Base-by-base conservation (phyloP, 1,140 invertebrate species). In the Trissolcus basalis region DNA sequence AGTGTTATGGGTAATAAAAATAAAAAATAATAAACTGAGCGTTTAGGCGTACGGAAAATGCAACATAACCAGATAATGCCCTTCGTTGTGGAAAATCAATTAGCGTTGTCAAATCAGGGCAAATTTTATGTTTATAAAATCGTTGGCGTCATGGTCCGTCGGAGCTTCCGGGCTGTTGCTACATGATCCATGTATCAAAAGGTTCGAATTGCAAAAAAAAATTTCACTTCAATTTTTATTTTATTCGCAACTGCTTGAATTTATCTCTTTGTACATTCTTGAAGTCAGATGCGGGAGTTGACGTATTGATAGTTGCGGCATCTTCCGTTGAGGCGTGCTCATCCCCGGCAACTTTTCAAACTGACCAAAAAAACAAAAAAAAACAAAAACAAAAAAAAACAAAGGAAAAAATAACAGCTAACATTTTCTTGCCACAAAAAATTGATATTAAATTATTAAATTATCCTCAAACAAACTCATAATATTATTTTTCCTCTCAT, bases 181-280 rank as follows among this genome's bases (percentile, higher is more conserved):
- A 50, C 49, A 61, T 44, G 49, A 45, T 61, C 19, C 19, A 6
- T 39, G 36, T 39, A 11, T 39, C 2, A 11, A 39, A 39, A 36
- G 44, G 51, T 33, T 53, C 51, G 39, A 61, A 51, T 27, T 27
- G 19, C 19, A 27, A 27, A 27, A 27, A 27, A 27, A 27, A 27
- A 27, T 1, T 6, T 61, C 59, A 61, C 59, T 53, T 51, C 19
- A 43, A 43, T 50, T 61, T 41, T 47, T 27, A 27, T 27, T 27
- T 27, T 27, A 27, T 27, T 27, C 19, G 19, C 56, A 59, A 49
- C 56, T 49, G 39, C 56, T 48, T 49, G 45, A 49, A 49, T 47
- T 47, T 58, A 58, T 45, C 54, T 45, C 54, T 58, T 58, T 35
- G 32, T 47, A 58, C 44, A 58, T 47, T 47, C 54, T 45, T 58